These are phyloP conservation scores for Drymodes brunneopygia DNA, from an alignment of 2,113 vertebrate genomes.

Conservation along the genomic window DNA sequence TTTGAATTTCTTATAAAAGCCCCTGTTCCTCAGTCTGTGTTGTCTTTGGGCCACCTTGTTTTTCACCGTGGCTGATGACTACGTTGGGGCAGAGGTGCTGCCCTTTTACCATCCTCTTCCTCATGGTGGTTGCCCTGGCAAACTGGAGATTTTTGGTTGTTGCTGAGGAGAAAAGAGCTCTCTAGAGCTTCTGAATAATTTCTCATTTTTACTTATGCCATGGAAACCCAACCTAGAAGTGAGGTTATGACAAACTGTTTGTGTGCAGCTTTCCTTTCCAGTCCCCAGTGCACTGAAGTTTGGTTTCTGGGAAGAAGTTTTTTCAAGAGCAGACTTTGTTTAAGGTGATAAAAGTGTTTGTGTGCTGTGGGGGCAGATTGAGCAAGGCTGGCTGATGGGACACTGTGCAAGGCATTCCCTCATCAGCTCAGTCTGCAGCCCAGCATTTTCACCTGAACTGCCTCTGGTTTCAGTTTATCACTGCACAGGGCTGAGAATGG, in stretches of 20 bases:
- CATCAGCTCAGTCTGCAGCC: neutral
- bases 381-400: neutral
- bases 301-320: neutral
- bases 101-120: neutral
- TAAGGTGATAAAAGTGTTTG: neutral
- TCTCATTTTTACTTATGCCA: neutral
- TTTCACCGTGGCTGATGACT: neutral
- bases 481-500: neutral
- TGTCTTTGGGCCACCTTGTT: constrained; percentile 4
- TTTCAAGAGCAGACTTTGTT: neutral
- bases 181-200: neutral
- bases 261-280: neutral
- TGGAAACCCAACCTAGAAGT: neutral
- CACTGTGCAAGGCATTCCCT: neutral
- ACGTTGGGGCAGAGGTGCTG: neutral
- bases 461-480: neutral
- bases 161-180: neutral
- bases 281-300: neutral
- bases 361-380: neutral
- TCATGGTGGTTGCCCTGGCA: neutral
- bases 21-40: neutral
- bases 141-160: neutral
- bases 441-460: neutral
- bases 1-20: neutral
- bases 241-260: neutral